Evolutionary conservation across 2,797 vertebrate genomes (phyloP).

Genomic region (Phataginus tetradactyla): DNA sequence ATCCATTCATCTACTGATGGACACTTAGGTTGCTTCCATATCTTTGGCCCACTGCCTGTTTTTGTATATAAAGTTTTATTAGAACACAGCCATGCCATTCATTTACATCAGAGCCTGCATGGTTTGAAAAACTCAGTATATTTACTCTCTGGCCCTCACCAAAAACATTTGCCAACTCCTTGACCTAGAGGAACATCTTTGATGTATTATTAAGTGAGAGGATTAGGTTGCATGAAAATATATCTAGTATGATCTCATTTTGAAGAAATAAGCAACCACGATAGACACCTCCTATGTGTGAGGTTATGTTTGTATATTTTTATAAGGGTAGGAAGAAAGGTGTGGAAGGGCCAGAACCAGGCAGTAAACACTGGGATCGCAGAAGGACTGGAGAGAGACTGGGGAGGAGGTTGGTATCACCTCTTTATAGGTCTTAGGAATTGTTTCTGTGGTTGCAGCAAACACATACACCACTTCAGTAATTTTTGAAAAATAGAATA

Average conservation of each 20-base stretch:
- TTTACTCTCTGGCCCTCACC: neutral
- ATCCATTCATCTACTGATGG: too few relatives aligned
- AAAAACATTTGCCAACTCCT: neutral
- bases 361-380: rapidly evolving
- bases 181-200: neutral
- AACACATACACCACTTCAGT: neutral
- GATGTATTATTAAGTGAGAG: neutral
- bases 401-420: too few relatives aligned
- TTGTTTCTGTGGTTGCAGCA: neutral
- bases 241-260: neutral
- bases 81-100: neutral
- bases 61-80: conserved; percentile 47
- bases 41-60: neutral
- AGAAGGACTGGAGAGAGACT: neutral
- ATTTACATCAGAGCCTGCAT: neutral
- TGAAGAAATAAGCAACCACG: neutral
- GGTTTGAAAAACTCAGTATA: neutral
- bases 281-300: neutral
- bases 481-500: neutral
- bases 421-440: neutral
- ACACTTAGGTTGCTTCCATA: too few relatives aligned
- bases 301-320: neutral
- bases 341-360: neutral
- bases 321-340: neutral
- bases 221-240: neutral